These are phyloP conservation scores for Gonioctena quinquepunctata DNA, from an alignment of 1,140 invertebrate species.

Conservation along the genomic window DNA sequence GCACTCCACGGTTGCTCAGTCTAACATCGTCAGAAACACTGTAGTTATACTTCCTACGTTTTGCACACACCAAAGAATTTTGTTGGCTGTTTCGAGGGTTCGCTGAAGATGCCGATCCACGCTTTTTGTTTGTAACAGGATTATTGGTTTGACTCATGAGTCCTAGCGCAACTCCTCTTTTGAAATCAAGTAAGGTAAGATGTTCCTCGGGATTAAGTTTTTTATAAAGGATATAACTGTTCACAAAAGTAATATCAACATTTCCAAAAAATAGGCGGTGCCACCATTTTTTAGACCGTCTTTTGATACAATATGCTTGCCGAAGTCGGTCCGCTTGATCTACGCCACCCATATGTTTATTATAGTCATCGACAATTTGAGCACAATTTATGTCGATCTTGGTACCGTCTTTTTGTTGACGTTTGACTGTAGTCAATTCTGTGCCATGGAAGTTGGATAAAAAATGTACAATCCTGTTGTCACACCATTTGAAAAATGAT, in stretches of 20 bases:
- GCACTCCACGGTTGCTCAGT: not conserved
- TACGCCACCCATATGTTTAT: slow-evolving; percentile 51
- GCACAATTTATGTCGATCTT: slow-evolving; percentile 37
- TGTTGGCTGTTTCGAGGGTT: slow-evolving; percentile 8
- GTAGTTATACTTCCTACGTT: slow-evolving; percentile 7
- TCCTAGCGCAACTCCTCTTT: slow-evolving; percentile 5
- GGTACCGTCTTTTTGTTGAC: slow-evolving; percentile 21
- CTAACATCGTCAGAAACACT: slow-evolving; percentile 10
- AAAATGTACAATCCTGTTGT: slow-evolving; percentile 49
- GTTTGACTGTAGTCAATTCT: slow-evolving; percentile 38
- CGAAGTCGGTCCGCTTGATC: slow-evolving; percentile 52
- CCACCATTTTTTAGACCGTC: slow-evolving; percentile 54
- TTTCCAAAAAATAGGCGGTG: slow-evolving; percentile 50
- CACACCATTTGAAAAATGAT: slow-evolving; percentile 49
- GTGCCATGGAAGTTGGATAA: slow-evolving; percentile 54
- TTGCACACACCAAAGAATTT: slow-evolving; percentile 7
- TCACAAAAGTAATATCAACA: not conserved
- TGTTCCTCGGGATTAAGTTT: no score
- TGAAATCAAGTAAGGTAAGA: not conserved
- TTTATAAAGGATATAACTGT: not conserved
- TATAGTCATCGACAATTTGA: slow-evolving; percentile 45
- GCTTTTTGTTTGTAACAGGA: not conserved
- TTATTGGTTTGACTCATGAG: slow-evolving; percentile 10
- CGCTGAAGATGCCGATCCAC: slow-evolving; percentile 2
- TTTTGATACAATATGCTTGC: slow-evolving; percentile 47